Evolutionary conservation across 2,113 vertebrate species (phyloP).

Genomic region (Scortum barcoo): DNA sequence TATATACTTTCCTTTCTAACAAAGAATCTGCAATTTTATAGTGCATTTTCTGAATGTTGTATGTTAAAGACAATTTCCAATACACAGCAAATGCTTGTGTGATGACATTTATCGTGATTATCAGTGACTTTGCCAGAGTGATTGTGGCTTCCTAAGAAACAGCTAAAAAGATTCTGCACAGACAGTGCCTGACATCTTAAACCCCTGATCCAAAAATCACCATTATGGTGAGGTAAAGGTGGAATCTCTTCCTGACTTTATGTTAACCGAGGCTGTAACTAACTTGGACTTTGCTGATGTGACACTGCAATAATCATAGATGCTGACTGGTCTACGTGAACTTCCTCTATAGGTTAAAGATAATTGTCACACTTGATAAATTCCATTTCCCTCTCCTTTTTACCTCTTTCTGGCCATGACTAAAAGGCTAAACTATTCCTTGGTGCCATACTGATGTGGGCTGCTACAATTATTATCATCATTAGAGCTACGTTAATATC

Average conservation of each 20-base stretch:
- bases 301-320: background rate
- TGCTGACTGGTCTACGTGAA: background rate
- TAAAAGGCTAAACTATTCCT: constrained; percentile 25
- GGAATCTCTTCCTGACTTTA: background rate
- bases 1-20: background rate
- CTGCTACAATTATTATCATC: constrained; percentile 26
- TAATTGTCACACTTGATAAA: constrained; percentile 8
- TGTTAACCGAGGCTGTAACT: background rate
- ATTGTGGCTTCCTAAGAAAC: too few species aligned
- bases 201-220: background rate
- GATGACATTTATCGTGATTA: background rate
- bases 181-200: background rate
- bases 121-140: too few species aligned
- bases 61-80: background rate
- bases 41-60: background rate
- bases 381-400: constrained; percentile 6
- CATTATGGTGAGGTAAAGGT: background rate
- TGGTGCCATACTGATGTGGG: constrained; percentile 4
- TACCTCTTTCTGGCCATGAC: background rate
- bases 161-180: too few species aligned
- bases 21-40: background rate
- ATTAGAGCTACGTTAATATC: constrained; percentile 34
- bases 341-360: background rate
- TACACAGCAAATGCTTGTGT: background rate
- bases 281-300: background rate